Conservation (phyloP, 2,113 vertebrate genomes). For the Camelus bactrianus region DNA sequence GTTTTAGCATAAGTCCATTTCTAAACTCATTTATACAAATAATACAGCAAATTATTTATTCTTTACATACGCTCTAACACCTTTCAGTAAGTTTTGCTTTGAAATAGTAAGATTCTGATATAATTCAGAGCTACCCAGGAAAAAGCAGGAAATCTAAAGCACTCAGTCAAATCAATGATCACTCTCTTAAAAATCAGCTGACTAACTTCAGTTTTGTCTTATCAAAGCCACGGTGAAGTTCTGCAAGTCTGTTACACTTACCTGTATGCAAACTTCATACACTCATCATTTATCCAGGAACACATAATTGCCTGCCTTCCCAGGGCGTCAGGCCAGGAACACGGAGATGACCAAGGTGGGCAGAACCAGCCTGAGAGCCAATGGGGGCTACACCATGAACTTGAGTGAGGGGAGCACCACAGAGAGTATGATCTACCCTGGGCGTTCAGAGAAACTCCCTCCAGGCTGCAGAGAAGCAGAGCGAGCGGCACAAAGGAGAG, state of each 20-base stretch:
- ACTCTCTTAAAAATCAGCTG: constrained; percentile 22
- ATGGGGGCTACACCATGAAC: neutral
- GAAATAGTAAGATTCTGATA: neutral
- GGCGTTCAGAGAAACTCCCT: neutral
- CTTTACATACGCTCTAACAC: neutral
- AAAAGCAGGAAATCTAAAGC: neutral
- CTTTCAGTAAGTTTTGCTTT: neutral
- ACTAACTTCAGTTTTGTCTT: neutral
- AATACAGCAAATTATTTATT: neutral
- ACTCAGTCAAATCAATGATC: neutral
- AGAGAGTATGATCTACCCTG: neutral
- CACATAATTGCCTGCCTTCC: neutral
- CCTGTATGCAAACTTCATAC: neutral
- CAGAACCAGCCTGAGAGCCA: neutral
- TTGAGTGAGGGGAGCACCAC: neutral
- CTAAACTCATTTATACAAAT: neutral
- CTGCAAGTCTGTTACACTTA: neutral
- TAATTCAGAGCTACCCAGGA: neutral
- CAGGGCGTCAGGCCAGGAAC: neutral
- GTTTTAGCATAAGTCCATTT: neutral
- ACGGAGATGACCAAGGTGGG: neutral
- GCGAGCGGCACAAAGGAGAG: neutral
- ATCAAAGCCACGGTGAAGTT: neutral
- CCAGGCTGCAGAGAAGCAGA: neutral
- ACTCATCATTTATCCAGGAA: neutral